Base-by-base conservation (phyloP, 2,113 vertebrate species). In the Ceuthmochares aereus region DNA sequence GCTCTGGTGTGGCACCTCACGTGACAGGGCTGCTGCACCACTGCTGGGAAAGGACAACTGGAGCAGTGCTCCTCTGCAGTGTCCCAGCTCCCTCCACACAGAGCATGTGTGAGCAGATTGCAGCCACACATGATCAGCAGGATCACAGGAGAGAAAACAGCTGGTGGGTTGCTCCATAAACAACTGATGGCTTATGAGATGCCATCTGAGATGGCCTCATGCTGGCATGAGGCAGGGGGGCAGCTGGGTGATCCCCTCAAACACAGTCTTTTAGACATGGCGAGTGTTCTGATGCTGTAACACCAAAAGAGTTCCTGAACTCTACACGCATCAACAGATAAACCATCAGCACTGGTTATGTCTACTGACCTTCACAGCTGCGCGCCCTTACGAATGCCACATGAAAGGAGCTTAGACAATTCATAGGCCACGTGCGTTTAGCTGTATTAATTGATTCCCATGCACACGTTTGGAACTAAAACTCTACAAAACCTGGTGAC, bases 21-120 rank as follows among this genome's bases (percentile, higher is more conserved):
- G 8, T 10, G 29, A 19, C 2, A 0, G 34, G 15, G 36, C 51
- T 20, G 42, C 29, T 8, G 26, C 26, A 29, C 4, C 30, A 14
- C 7, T 0, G 3, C 34, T 6, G 15, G 54, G 22, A 43, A 55
- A 22, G 26, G 22, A 47, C n/a, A 40, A 29, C 11, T 5, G 6
- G 26, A 64, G 59, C 18, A 42, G 47, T 1, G 6, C 22, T 62
- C 9, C 60, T 32, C 45, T 60, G 21, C 54, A 12, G 1, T 2
- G 15, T 43, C 18, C 26, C 62, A 15, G 7, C 26, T 64, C 69
- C 56, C 12, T 18, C 18, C 15, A 8, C 0, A 0, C n/a, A 6
- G 14, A 36, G 42, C 54, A 13, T 10, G 54, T 18, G 27, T 1
- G 3, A 14, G 51, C 19, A 27, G 17, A 7, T 34, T 0, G 20